A percentile compares a stretch with the other conserved stretches of the same genome.
phyloP scores from a whole-genome alignment of 2,113 vertebrate species.

The Gavialis gangeticus region DNA sequence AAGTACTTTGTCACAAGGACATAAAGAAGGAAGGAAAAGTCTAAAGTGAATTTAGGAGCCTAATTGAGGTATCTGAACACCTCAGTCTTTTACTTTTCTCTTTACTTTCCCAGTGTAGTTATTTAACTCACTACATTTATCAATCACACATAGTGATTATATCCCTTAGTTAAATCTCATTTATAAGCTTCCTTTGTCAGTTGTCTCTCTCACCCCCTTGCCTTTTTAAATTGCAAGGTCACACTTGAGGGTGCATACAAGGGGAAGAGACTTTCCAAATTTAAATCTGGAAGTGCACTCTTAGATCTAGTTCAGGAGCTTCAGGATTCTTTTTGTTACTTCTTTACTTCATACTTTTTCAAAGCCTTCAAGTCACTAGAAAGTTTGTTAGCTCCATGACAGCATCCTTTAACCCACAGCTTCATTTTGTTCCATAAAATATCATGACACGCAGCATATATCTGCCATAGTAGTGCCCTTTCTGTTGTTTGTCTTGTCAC shows the following conservation, averaged over 20 bases:
- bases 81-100: neutral
- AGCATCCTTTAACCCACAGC: neutral
- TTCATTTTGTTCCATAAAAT: constrained; percentile 18
- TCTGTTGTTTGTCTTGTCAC: neutral
- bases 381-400: neutral
- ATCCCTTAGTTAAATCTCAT: neutral
- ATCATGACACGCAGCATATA: neutral
- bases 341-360: neutral
- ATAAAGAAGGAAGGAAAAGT: no score
- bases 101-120: neutral
- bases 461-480: neutral
- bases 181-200: neutral
- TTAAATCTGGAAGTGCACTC: neutral
- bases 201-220: neutral
- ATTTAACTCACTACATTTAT: neutral
- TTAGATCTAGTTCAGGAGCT: neutral
- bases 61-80: neutral
- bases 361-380: constrained; percentile 7
- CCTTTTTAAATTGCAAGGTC: neutral
- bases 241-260: neutral
- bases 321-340: neutral
- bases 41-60: neutral
- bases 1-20: no score
- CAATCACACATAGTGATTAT: neutral
- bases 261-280: neutral